Evolutionary conservation across 2,888 invertebrate genomes (phyloP).

Genomic region (Argyra leucocephala): DNA sequence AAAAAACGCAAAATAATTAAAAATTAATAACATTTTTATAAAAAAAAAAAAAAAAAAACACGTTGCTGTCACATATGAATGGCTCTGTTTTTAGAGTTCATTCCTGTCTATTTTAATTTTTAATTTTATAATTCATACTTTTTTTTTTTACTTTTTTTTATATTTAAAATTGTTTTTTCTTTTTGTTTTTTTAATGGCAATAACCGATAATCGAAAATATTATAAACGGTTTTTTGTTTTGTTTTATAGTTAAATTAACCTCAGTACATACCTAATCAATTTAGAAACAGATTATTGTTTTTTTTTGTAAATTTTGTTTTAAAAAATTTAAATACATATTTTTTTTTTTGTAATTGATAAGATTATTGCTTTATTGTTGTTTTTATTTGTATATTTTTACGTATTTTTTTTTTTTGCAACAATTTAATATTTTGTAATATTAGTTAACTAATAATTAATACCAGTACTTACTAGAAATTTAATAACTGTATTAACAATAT

Average conservation of each 20-base stretch:
- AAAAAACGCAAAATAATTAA: not conserved
- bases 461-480: too few relatives aligned
- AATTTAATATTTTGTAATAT: not conserved
- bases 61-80: not conserved
- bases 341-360: not conserved
- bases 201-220: not conserved
- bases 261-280: not conserved
- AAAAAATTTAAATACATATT: too few relatives aligned
- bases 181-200: not conserved
- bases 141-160: not conserved
- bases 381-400: not conserved
- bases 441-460: too few relatives aligned
- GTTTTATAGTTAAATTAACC: not conserved
- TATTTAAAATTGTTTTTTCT: too few relatives aligned
- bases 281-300: not conserved
- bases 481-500: too few relatives aligned
- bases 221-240: not conserved
- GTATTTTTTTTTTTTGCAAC: not conserved
- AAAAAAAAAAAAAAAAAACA: not conserved
- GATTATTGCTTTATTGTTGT: not conserved
- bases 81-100: not conserved
- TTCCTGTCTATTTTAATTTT: not conserved
- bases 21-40: not conserved
- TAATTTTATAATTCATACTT: not conserved
- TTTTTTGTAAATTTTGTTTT: too few relatives aligned